These are phyloP conservation scores for Meganola albula DNA, from an alignment of 2,888 invertebrate genomes.

Conservation along the genomic window DNA sequence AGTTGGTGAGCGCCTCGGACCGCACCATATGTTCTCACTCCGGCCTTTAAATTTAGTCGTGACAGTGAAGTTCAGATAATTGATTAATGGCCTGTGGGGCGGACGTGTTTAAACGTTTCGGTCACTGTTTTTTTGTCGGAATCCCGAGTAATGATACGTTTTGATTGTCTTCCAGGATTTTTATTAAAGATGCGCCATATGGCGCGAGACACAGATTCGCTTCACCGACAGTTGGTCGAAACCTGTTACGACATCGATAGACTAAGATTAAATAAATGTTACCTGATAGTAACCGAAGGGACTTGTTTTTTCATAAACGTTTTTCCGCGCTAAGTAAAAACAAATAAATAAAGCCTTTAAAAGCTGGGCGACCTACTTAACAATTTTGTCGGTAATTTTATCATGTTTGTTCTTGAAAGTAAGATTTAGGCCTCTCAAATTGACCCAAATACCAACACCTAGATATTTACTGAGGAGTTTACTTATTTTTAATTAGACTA, in stretches of 20 bases:
- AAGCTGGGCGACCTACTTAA: conserved; percentile 25
- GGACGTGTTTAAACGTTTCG: conserved; percentile 68
- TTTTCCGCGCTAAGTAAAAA: conserved; percentile 10
- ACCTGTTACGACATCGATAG: conserved; percentile 22
- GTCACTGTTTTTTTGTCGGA: conserved; percentile 61
- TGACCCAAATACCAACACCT: conserved; percentile 17
- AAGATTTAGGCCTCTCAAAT: conserved; percentile 15
- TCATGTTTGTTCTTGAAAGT: conserved; percentile 13
- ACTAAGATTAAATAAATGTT: conserved; percentile 15
- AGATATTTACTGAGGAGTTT: too few relatives aligned
- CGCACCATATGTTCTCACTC: conserved; percentile 63
- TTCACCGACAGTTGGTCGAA: conserved; percentile 45
- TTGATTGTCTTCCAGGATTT: conserved; percentile 59
- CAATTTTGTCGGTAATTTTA: conserved; percentile 22
- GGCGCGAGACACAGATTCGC: conserved; percentile 57
- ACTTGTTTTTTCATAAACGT: conserved; percentile 20
- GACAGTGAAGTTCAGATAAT: conserved; percentile 67
- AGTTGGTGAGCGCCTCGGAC: conserved; percentile 62
- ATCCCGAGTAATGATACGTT: conserved; percentile 71
- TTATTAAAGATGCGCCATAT: conserved; percentile 59
- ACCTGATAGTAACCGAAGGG: conserved; percentile 22
- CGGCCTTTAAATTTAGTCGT: conserved; percentile 60
- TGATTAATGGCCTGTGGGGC: conserved; percentile 69
- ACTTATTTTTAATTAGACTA: too few relatives aligned
- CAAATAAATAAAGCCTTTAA: too few relatives aligned